phyloP scores from a whole-genome alignment of 2,888 invertebrate species.

The Hylaea fasciaria region DNA sequence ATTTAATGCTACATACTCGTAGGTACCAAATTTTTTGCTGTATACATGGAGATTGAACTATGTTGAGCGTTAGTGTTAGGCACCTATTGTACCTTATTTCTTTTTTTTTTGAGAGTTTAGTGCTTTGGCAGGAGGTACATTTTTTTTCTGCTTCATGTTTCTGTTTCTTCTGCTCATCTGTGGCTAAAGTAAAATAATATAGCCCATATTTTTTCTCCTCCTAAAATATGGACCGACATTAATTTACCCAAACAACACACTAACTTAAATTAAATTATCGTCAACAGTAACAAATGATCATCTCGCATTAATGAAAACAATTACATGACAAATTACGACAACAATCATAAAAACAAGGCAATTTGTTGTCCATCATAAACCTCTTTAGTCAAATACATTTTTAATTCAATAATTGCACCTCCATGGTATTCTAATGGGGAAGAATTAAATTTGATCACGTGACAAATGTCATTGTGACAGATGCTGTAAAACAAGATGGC shows the following conservation, averaged over 20 bases:
- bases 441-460: slow-evolving; percentile 78
- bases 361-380: slow-evolving; percentile 73
- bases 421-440: slow-evolving; percentile 59
- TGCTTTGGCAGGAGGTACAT: no score
- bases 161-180: no score
- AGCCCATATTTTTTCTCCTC: no score
- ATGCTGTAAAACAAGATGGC: slow-evolving; percentile 53
- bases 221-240: background rate
- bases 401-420: slow-evolving; percentile 81
- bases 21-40: no score
- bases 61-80: no score
- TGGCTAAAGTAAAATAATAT: no score
- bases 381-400: slow-evolving; percentile 76
- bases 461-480: slow-evolving; percentile 80
- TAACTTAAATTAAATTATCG: slow-evolving; percentile 46
- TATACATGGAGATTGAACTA: no score
- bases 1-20: no score
- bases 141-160: no score
- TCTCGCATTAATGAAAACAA: slow-evolving; percentile 47
- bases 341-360: slow-evolving; percentile 61
- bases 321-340: slow-evolving; percentile 50
- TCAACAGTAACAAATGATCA: slow-evolving; percentile 41
- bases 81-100: no score
- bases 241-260: slow-evolving; percentile 10
- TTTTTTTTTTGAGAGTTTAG: no score